Base-by-base conservation (phyloP, 2,888 invertebrate species). In the Calameuta filiformis region DNA sequence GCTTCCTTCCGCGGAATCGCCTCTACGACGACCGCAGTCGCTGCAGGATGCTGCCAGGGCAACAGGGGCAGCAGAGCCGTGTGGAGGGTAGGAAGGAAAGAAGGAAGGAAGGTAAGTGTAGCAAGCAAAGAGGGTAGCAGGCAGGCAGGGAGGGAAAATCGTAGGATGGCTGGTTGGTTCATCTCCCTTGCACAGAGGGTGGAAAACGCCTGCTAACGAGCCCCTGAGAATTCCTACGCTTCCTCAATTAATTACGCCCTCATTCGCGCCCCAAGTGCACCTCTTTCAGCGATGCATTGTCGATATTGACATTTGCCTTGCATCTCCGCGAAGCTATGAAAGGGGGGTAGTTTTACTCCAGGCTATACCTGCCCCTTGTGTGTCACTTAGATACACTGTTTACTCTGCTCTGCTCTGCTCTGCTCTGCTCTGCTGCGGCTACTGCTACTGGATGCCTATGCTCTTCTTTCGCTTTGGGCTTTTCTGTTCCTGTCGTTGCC, bases 261-360 rank as follows among this genome's bases (percentile, higher is more conserved):
- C 89, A 88, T 91, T 91, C 89, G 87, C 90, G 87, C 90, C 88
- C 87, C 85, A 86, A 85, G 85, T 84, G 81, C 83, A 81, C 81
- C 76, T 82, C 82, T 85, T 83, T 84, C 84, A 80, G 80, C 82
- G 84, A 87, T 85, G 88, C 85, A 87, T 87, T 84, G 83, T 82
- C 88, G 88, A 89, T 89, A 90, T 88, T 90, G 90, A 90, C 89
- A 90, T 90, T 90, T 90, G 89, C 89, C 88, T 87, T 88, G 88
- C 81, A 81, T 84, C 82, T 80, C 83, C 77, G 76, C 73, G 71
- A 23, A 71, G 12, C n/a, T 23, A 71, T 1, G 71, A 31, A 23
- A 34, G 23, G 33, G 33, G 56, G 56, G 23, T 56, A 23, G 56
- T 23, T 23, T 9, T 0, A 56, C 56, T 56, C 2, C 23, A 23